Percentiles rank a stretch among this genome's conserved stretches.
Conservation (phyloP, 2,888 invertebrate species). For the Drosophila imparisetae region DNA sequence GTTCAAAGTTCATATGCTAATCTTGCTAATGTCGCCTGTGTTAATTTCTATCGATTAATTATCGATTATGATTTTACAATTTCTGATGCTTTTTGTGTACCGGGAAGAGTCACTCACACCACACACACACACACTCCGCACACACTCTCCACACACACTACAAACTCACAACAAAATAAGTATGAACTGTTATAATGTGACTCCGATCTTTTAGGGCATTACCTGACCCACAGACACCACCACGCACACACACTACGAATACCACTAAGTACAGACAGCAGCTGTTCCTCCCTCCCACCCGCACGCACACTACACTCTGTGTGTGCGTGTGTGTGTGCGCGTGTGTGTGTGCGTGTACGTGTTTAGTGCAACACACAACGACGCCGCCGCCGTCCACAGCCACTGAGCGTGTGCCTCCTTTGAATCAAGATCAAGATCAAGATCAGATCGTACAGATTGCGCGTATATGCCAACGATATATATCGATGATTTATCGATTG, state of each 20-base stretch:
- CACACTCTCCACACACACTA: constrained; percentile 6
- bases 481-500: constrained; percentile 35
- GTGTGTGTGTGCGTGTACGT: constrained; percentile 6
- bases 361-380: constrained; percentile 17
- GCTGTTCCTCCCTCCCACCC: not conserved
- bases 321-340: not conserved
- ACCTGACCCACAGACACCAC: constrained; percentile 60
- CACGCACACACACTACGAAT: constrained; percentile 14
- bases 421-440: constrained; percentile 8
- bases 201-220: constrained; percentile 77
- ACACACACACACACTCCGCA: constrained; percentile 6
- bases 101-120: constrained; percentile 12
- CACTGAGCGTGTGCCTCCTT: constrained; percentile 11
- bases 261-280: constrained; percentile 1
- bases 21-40: constrained; percentile 66
- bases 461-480: constrained; percentile 19
- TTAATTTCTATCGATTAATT: constrained; percentile 51
- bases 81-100: constrained; percentile 40
- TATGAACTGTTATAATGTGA: constrained; percentile 67
- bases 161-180: constrained; percentile 33
- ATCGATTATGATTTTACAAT: constrained; percentile 42
- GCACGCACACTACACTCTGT: not conserved
- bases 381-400: constrained; percentile 14
- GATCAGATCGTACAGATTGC: constrained; percentile 7
- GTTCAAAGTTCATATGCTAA: constrained; percentile 60